phyloP scores from a whole-genome alignment of 2,797 vertebrate genomes.

The Notamacropus eugenii region DNA sequence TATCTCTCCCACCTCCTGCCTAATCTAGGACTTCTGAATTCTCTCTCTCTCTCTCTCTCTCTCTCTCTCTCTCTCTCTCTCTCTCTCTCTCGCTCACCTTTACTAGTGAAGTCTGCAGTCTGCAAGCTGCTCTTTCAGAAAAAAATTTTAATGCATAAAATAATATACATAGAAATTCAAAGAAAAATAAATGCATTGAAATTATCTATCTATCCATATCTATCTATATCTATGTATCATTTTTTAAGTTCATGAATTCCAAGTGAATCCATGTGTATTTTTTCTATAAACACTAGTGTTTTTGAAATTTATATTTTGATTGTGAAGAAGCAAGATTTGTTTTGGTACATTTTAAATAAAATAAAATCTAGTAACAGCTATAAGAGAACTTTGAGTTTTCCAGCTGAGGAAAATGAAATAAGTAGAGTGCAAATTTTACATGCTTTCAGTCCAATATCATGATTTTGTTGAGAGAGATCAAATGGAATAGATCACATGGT shows the following conservation, averaged over 20 bases:
- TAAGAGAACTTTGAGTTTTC: background rate
- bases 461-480: background rate
- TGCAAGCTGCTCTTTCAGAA: background rate
- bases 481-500: conserved; percentile 1
- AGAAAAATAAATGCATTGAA: background rate
- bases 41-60: no score
- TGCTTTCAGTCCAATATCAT: conserved; percentile 1
- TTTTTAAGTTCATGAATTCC: background rate
- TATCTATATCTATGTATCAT: background rate
- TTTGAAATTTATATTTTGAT: conserved; percentile 19
- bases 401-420: conserved; percentile 40
- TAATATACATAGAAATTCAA: no score
- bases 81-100: no score
- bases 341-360: conserved; percentile 1
- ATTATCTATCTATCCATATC: background rate
- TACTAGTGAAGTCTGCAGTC: conserved; percentile 1
- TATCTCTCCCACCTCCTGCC: no score
- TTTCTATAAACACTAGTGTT: background rate
- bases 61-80: background rate
- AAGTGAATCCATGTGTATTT: background rate
- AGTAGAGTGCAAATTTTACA: background rate
- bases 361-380: background rate
- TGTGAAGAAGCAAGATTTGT: conserved; percentile 31
- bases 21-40: no score
- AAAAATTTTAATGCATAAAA: no score